Conservation (phyloP, 2,113 vertebrate species). For the Gopherus evgoodei region DNA sequence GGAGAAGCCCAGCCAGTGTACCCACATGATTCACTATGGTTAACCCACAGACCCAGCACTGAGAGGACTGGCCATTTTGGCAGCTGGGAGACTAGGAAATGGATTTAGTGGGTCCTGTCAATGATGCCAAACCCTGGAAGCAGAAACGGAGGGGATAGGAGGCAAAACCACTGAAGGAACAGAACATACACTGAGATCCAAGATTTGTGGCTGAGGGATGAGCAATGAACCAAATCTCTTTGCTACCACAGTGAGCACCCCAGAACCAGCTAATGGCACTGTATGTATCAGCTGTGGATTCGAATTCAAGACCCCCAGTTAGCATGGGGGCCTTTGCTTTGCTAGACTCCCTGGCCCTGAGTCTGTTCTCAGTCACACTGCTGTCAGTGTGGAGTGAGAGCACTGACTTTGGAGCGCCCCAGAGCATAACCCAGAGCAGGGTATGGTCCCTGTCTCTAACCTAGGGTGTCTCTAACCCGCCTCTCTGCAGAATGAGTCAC, state of each 20-base stretch:
- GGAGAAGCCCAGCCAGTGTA: background rate
- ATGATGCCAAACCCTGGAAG: background rate
- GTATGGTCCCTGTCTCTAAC: background rate
- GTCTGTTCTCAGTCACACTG: background rate
- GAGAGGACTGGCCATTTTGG: rapidly evolving
- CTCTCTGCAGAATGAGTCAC: background rate
- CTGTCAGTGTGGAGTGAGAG: background rate
- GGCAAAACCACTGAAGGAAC: background rate
- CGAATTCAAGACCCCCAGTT: background rate
- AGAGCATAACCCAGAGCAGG: background rate
- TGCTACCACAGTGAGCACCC: background rate
- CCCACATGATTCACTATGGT: rapidly evolving
- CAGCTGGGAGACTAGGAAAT: rapidly evolving
- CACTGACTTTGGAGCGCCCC: background rate
- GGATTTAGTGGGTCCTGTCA: background rate
- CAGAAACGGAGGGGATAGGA: background rate
- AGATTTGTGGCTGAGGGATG: background rate
- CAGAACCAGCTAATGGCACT: background rate
- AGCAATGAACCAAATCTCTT: background rate
- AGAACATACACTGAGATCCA: background rate
- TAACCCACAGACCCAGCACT: rapidly evolving
- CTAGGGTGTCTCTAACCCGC: too few species aligned
- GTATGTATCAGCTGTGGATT: background rate
- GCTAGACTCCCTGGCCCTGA: background rate
- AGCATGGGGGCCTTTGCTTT: background rate